Percentiles rank a stretch among this genome's conserved stretches.
Evolutionary conservation across 2,888 invertebrate species (phyloP).

Genomic region (Melanchra persicariae): DNA sequence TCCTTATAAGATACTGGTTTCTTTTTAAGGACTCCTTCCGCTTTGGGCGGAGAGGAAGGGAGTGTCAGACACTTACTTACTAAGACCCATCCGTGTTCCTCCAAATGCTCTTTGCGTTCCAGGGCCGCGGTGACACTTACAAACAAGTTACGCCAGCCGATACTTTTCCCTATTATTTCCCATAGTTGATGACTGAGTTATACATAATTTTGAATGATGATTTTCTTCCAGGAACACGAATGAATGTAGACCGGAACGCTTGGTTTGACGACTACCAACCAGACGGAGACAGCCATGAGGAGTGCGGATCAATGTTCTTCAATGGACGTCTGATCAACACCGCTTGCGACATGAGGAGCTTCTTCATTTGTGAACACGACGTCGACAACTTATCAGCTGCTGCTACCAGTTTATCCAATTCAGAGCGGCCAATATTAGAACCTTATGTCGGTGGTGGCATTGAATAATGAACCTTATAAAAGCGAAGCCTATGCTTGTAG

Average conservation of each 20-base stretch:
- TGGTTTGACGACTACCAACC: conserved; percentile 37
- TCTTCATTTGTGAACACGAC: conserved; percentile 82
- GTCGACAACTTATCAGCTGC: neutral
- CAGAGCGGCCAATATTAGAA: neutral
- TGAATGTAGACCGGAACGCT: conserved; percentile 8
- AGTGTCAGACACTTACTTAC: too few species aligned
- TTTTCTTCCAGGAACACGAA: conserved; percentile 14
- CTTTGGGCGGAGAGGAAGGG: too few species aligned
- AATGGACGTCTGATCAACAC: conserved; percentile 78
- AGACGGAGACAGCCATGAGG: conserved; percentile 54
- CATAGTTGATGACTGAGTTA: neutral
- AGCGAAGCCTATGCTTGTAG: too few species aligned
- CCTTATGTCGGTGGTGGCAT: conserved; percentile 29
- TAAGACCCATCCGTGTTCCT: too few species aligned
- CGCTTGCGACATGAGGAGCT: conserved; percentile 71
- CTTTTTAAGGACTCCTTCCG: too few species aligned
- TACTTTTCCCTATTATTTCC: neutral
- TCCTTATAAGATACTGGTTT: too few species aligned
- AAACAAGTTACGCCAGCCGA: too few species aligned
- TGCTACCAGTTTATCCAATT: neutral
- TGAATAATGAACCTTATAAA: conserved; percentile 22
- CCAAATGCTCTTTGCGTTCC: too few species aligned
- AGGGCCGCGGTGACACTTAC: too few species aligned
- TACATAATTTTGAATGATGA: neutral
- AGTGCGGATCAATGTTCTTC: conserved; percentile 83